These are phyloP conservation scores for Lagocephalus sceleratus DNA, from an alignment of 2,797 vertebrate species.

Conservation along the genomic window DNA sequence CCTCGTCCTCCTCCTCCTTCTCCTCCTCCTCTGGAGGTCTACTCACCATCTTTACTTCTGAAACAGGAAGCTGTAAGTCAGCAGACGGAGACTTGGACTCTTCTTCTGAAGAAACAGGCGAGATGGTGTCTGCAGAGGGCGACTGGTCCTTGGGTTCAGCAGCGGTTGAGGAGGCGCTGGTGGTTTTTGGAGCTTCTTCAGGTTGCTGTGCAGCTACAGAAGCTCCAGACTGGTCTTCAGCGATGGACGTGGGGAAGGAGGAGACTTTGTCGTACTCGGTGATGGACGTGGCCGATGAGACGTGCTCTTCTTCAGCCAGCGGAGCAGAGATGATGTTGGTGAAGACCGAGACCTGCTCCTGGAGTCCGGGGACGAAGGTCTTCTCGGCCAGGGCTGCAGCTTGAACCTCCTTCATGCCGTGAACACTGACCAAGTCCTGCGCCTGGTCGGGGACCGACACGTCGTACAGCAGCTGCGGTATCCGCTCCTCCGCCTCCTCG, in stretches of 20 bases:
- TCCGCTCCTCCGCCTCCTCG: conserved; percentile 91
- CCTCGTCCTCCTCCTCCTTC: conserved; percentile 72
- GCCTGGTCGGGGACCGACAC: conserved; percentile 88
- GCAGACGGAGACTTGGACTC: conserved; percentile 87
- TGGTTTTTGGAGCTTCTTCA: conserved; percentile 86
- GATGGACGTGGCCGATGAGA: conserved; percentile 96
- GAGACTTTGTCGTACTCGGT: conserved; percentile 97
- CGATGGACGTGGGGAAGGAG: conserved; percentile 92
- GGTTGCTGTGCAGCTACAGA: conserved; percentile 84
- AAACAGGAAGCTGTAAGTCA: conserved; percentile 78
- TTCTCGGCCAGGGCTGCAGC: conserved; percentile 75
- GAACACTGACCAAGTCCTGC: conserved; percentile 82
- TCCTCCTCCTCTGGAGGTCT: conserved; percentile 67
- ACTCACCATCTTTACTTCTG: conserved; percentile 71
- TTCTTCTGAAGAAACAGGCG: conserved; percentile 94
- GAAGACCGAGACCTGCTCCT: conserved; percentile 86
- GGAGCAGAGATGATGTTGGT: conserved; percentile 93
- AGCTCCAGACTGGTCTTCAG: conserved; percentile 91
- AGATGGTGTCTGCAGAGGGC: conserved; percentile 90
- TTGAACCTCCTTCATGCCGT: conserved; percentile 81
- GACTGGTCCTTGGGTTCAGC: conserved; percentile 84
- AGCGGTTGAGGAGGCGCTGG: conserved; percentile 77
- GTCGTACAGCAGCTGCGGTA: conserved; percentile 89
- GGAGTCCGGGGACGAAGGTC: conserved; percentile 70
- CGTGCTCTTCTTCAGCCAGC: conserved; percentile 94